Evolutionary conservation across 2,888 invertebrate species (phyloP), one percentile per base, ranked within the genome.

Genomic region (Bembecia ichneumoniformis): DNA sequence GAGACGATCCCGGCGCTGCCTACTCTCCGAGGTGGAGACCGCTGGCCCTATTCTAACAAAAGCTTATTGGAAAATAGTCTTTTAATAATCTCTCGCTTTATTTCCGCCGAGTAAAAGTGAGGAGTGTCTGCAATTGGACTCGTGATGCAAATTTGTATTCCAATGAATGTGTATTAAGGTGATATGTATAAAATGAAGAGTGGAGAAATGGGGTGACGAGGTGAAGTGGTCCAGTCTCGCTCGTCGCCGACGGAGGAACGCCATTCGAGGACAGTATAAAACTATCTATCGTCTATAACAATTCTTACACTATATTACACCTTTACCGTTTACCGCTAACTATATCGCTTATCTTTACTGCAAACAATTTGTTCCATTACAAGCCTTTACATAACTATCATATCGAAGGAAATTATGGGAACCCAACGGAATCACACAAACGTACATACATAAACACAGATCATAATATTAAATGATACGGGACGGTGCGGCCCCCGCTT

Each of bases 311-410:
- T 58, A 58, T 64, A 59, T 57, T 49, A 58, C 64, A 58, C 49
- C 53, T 50, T 54, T 49, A 15, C 57, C 52, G 43, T 61, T 67
- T 63, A 66, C 52, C 35, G 51, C 66, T 66, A 64, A 51, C 60
- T 66, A 66, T 40, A 55, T 61, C 57, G 51, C 55, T 62, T 63
- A 62, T 40, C n/a, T 65, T 63, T 63, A 58, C 64, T 63, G 75
- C 76, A 71, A 74, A 72, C 64, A 55, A 73, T 70, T 63, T 58
- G 59, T 69, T 68, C 60, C 64, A 61, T 63, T 68, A 68, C 66
- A 77, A 78, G 77, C 77, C 48, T 62, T 63, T 40, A 40, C 40
- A 40, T 28, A 28, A 28, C 9, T 2, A 28, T 28, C 20, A 28
- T 28, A 28, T 28, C 20, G 7, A 7, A 28, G 20, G 20, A 28